These are phyloP conservation scores for Pristiophorus japonicus DNA, from an alignment of 2,113 vertebrate genomes.

Conservation along the genomic window DNA sequence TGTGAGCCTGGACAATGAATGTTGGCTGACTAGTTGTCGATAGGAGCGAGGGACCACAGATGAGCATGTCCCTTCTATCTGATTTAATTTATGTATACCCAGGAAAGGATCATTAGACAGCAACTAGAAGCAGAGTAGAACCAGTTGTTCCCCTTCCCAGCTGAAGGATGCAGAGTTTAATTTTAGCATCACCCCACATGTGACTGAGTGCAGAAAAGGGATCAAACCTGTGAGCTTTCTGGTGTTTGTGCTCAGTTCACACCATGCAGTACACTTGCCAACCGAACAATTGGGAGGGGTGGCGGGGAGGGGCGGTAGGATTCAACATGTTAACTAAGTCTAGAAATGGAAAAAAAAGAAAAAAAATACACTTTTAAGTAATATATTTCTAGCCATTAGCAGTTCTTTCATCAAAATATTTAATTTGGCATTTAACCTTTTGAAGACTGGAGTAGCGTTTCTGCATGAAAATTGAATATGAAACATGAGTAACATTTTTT, in stretches of 20 bases:
- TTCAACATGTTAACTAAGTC: background rate
- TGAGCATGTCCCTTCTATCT: background rate
- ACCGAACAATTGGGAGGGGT: background rate
- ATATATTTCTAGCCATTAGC: background rate
- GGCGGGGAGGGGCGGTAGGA: no score
- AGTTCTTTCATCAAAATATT: conserved; percentile 8
- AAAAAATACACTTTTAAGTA: background rate
- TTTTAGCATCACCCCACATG: background rate
- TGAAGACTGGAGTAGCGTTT: background rate
- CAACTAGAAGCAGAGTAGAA: background rate
- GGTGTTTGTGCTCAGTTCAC: background rate
- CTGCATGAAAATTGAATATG: background rate
- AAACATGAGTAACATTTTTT: background rate
- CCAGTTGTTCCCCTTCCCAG: background rate
- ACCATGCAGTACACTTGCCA: background rate
- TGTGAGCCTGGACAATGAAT: background rate
- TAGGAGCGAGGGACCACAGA: background rate
- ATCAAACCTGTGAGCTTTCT: no score
- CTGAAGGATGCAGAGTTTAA: background rate
- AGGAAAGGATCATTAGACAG: background rate
- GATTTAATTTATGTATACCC: background rate
- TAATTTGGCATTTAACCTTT: conserved; percentile 1
- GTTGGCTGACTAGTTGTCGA: background rate
- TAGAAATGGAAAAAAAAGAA: background rate
- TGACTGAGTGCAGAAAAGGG: background rate